These are phyloP conservation scores for Solen grandis DNA, from an alignment of 1,140 invertebrate species.

Conservation along the genomic window DNA sequence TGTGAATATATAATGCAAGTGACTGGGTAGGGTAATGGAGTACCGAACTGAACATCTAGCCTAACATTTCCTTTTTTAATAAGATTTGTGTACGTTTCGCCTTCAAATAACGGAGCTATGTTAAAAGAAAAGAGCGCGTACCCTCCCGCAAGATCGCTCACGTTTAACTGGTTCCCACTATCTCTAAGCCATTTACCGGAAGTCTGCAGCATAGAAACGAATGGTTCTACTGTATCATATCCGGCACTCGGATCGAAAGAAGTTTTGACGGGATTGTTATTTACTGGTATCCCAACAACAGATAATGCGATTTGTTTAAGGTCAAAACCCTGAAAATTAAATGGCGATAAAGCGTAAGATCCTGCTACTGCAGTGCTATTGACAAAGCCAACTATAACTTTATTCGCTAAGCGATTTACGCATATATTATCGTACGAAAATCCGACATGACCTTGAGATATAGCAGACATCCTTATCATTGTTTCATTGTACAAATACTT, in stretches of 20 bases:
- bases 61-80: conserved; percentile 43
- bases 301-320: conserved; percentile 38
- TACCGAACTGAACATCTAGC: conserved; percentile 35
- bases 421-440: conserved; percentile 49
- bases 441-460: conserved; percentile 32
- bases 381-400: conserved; percentile 44
- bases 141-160: too few species aligned
- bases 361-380: conserved; percentile 32
- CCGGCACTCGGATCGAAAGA: conserved; percentile 26
- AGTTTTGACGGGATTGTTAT: conserved; percentile 19
- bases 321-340: conserved; percentile 44
- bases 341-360: conserved; percentile 27
- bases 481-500: conserved; percentile 48
- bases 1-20: conserved; percentile 10
- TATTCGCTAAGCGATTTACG: conserved; percentile 43
- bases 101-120: neutral
- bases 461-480: conserved; percentile 24
- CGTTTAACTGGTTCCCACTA: too few species aligned
- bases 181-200: too few species aligned
- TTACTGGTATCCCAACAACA: conserved; percentile 43
- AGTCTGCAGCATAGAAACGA: too few species aligned
- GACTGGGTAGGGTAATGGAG: neutral
- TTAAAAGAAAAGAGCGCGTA: too few species aligned
- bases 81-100: conserved; percentile 13
- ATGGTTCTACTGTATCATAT: conserved; percentile 9